Percentiles rank a stretch among this genome's conserved stretches.
phyloP scores from a whole-genome alignment of 2,888 invertebrate species.

The Eupeodes luniger region DNA sequence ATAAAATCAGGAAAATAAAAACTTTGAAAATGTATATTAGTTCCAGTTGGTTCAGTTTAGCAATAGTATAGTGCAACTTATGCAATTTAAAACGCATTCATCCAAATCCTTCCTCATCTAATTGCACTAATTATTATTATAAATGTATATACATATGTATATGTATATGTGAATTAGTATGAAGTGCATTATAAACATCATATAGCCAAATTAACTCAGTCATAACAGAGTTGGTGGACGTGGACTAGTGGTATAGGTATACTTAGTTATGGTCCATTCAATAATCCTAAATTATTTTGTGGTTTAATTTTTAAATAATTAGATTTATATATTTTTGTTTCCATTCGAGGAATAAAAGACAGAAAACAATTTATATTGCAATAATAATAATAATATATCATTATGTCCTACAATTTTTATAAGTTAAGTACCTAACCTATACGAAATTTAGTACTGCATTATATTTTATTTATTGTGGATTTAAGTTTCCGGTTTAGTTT shows the following conservation, averaged over 20 bases:
- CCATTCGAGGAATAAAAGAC: constrained; percentile 30
- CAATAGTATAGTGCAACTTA: constrained; percentile 35
- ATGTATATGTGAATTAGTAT: not conserved
- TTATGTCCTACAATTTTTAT: constrained; percentile 79
- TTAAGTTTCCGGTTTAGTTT: constrained; percentile 64
- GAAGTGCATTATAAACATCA: constrained; percentile 3
- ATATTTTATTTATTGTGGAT: constrained; percentile 55
- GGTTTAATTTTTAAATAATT: constrained; percentile 84
- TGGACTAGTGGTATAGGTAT: not conserved
- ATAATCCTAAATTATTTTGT: constrained; percentile 79
- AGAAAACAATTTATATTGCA: constrained; percentile 78
- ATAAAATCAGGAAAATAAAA: constrained; percentile 2
- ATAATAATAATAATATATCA: constrained; percentile 80
- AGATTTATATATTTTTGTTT: constrained; percentile 80
- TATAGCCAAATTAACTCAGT: constrained; percentile 26
- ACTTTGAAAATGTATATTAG: constrained; percentile 50
- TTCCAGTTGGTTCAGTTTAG: constrained; percentile 42
- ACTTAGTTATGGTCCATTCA: constrained; percentile 38
- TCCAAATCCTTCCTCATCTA: constrained; percentile 70
- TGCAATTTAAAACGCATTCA: constrained; percentile 69
- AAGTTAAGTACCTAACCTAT: constrained; percentile 77
- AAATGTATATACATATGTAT: constrained; percentile 11
- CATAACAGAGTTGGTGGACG: not conserved
- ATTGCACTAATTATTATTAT: constrained; percentile 62
- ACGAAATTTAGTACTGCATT: not conserved